Base-by-base conservation (phyloP, 2,113 vertebrate genomes). In the Pogonocichla stellata region DNA sequence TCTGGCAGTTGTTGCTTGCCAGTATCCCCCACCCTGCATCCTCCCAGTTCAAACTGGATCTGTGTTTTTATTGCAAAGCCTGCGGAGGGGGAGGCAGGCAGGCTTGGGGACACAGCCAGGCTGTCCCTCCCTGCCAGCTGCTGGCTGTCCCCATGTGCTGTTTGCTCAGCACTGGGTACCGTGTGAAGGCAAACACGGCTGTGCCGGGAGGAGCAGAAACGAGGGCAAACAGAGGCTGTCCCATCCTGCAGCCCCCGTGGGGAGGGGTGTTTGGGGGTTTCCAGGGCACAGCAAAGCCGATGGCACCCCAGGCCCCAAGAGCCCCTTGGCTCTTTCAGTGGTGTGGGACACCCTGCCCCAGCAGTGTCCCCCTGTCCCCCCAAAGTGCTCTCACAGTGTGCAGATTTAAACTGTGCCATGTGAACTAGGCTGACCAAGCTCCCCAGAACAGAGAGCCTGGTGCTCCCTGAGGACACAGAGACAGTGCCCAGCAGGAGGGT, bases 181-280 rank as follows among this genome's bases (percentile, higher is more conserved):
- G 8, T 26, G 71, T 34, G 81, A 90, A 86, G 78, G 90, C 81
- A 94, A 95, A 94, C 82, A 94, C 4, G 29, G 71, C 72, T 19
- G 67, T 81, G 70, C 50, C 0, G 28, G 86, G 58, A 80, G 86
- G 66, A 92, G 79, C 61, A 90, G 43, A 80, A 95, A 33, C 0
- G 2, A 92, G 50, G 62, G 58, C 67, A 92, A 95, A 96, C 69
- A 94, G 74, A 53, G 60, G 25, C 72, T 80, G 75, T 26, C 6
- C n/a, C 2, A 1, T 9, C 40, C 77, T 7, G 3, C 33, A 53
- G 56, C n/a, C 80, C 45, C 19, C 5, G 2, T 0, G 0, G 8
- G 9, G 25, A 66, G 31, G 2, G 34, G 14, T 10, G 7, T 60
- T 5, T 47, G 19, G 28, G 70, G 24, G 6, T 5, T 43, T 43